A percentile compares a stretch with the other conserved stretches of the same genome.
Conservation (phyloP, 2,888 invertebrate genomes). For the Ochropacha duplaris region DNA sequence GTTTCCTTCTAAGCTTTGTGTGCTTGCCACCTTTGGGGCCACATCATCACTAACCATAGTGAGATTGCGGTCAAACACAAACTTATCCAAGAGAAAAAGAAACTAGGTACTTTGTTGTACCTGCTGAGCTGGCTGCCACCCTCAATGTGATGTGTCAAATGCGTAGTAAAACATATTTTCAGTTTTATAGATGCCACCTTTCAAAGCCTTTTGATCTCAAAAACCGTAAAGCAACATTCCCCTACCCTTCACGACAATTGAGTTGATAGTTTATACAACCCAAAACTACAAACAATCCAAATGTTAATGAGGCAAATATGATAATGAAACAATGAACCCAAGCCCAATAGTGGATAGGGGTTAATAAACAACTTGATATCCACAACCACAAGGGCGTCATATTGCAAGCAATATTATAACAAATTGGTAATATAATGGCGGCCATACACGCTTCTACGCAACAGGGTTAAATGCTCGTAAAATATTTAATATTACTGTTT, state of each 20-base stretch:
- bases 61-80: too few relatives aligned
- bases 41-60: too few relatives aligned
- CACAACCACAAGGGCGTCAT: not conserved
- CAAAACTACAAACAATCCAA: not conserved
- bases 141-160: too few relatives aligned
- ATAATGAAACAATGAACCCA: not conserved
- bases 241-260: not conserved
- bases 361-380: not conserved
- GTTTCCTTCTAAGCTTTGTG: too few relatives aligned
- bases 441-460: conserved; percentile 5
- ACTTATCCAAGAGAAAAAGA: too few relatives aligned
- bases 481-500: conserved; percentile 16
- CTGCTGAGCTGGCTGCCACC: too few relatives aligned
- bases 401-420: conserved; percentile 33
- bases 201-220: not conserved
- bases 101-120: too few relatives aligned
- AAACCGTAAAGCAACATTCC: not conserved
- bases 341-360: not conserved
- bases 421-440: conserved; percentile 31
- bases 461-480: conserved; percentile 12
- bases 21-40: too few relatives aligned
- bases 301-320: conserved; percentile 1
- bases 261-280: not conserved
- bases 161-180: too few relatives aligned
- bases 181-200: too few relatives aligned